phyloP scores from a whole-genome alignment of 1,140 invertebrate species.

The Drosophila repleta region DNA sequence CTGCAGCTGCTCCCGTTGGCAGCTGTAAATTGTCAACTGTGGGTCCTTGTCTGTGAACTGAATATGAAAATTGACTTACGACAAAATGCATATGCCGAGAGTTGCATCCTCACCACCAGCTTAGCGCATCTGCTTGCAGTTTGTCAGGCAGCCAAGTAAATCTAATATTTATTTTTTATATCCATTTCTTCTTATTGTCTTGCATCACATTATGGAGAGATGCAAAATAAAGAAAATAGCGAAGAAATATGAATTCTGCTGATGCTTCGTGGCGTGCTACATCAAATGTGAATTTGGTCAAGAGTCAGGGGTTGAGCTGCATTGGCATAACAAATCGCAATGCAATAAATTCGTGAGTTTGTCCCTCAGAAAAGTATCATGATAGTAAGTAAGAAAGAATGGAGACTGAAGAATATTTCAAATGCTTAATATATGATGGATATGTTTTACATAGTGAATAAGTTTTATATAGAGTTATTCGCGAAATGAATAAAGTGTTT shows the following conservation, averaged over 20 bases:
- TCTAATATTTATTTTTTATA: slow-evolving; percentile 32
- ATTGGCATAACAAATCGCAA: slow-evolving; percentile 20
- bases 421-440: too few species aligned
- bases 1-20: not conserved
- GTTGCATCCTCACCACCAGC: slow-evolving; percentile 1
- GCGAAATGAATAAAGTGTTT: too few species aligned
- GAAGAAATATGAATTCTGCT: slow-evolving; percentile 5
- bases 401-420: too few species aligned
- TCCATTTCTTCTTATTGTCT: not conserved
- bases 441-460: too few species aligned
- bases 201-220: not conserved
- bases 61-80: slow-evolving; percentile 45
- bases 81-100: slow-evolving; percentile 32
- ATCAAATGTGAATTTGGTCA: slow-evolving; percentile 32
- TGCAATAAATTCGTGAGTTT: slow-evolving; percentile 13
- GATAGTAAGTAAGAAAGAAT: slow-evolving; percentile 36
- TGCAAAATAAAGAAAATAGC: not conserved
- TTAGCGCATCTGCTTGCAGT: slow-evolving; percentile 17
- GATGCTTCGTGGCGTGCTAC: slow-evolving; percentile 26
- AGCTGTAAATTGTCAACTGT: not conserved
- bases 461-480: too few species aligned
- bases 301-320: not conserved
- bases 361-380: slow-evolving; percentile 46
- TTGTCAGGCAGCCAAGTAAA: slow-evolving; percentile 25
- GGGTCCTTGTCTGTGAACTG: slow-evolving; percentile 18